phyloP scores from a whole-genome alignment of 2,113 vertebrate genomes.

The Albula goreensis region DNA sequence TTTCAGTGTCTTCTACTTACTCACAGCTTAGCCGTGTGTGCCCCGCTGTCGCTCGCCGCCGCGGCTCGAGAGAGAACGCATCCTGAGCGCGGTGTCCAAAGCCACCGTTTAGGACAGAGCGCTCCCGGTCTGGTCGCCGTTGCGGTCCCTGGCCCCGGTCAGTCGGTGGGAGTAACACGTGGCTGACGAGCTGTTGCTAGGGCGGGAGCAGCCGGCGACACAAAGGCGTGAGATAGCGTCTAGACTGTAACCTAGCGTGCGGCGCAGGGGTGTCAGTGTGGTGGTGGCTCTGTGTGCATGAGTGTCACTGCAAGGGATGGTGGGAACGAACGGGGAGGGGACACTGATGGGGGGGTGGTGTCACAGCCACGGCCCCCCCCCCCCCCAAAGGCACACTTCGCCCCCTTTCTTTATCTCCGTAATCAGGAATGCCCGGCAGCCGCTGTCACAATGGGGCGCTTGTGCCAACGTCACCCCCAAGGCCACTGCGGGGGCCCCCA shows the following conservation, averaged over 20 bases:
- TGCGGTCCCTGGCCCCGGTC: not conserved
- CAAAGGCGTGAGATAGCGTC: slow-evolving; percentile 18
- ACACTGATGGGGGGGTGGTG: not conserved
- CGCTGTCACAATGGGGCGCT: slow-evolving; percentile 37
- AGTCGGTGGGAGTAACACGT: not conserved
- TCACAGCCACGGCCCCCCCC: not conserved
- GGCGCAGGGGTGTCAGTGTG: not conserved
- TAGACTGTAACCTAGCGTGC: slow-evolving; percentile 18
- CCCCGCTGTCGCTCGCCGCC: not conserved
- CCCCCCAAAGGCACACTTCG: slow-evolving; percentile 25
- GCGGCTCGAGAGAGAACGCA: not conserved
- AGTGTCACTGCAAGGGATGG: not conserved
- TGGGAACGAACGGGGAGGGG: not conserved
- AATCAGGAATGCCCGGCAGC: slow-evolving; percentile 36
- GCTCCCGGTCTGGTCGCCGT: not conserved
- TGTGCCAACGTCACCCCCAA: slow-evolving; percentile 41
- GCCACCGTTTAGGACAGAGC: not conserved
- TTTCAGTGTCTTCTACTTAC: not conserved
- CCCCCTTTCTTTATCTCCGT: slow-evolving; percentile 25
- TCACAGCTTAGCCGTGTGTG: not conserved
- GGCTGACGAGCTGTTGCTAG: not conserved
- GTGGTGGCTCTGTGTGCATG: not conserved
- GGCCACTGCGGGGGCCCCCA: slow-evolving; percentile 26
- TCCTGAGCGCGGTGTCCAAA: not conserved
- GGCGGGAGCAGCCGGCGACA: not conserved